Evolutionary conservation across 2,888 invertebrate species (phyloP).

Genomic region (Oligia fasciuncula): DNA sequence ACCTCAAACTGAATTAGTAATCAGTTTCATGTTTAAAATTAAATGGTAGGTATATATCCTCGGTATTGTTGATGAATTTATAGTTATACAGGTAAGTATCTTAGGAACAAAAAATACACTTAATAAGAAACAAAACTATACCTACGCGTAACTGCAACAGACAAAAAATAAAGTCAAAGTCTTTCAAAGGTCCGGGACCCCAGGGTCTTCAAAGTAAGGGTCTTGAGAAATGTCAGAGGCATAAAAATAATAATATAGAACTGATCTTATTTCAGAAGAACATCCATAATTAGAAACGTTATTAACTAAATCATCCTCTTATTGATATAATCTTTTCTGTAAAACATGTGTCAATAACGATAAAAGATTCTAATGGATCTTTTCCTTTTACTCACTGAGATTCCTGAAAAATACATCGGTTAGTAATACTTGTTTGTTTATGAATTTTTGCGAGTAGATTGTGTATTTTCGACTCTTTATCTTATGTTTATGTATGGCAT

Average conservation of each 20-base stretch:
- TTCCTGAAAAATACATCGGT: neutral
- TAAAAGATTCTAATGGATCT: neutral
- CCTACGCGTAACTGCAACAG: neutral
- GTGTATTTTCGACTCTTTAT: neutral
- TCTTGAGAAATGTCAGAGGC: neutral
- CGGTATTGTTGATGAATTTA: neutral
- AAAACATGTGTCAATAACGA: neutral
- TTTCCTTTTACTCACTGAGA: neutral
- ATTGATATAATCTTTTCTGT: neutral
- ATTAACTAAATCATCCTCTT: neutral
- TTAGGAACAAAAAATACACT: neutral
- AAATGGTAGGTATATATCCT: neutral
- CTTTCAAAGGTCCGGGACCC: too few relatives aligned
- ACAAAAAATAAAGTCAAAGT: too few relatives aligned
- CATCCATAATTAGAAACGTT: neutral
- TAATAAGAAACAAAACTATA: neutral
- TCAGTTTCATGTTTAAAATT: constrained; percentile 20
- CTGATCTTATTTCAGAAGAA: neutral
- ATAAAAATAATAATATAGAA: neutral
- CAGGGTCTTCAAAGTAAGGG: neutral
- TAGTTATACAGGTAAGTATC: neutral
- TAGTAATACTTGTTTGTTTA: neutral
- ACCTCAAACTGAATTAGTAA: constrained; percentile 46
- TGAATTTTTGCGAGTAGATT: neutral
- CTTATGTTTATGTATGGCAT: too few relatives aligned